phyloP scores from a whole-genome alignment of 2,888 invertebrate species.

The Nomada fabriciana region DNA sequence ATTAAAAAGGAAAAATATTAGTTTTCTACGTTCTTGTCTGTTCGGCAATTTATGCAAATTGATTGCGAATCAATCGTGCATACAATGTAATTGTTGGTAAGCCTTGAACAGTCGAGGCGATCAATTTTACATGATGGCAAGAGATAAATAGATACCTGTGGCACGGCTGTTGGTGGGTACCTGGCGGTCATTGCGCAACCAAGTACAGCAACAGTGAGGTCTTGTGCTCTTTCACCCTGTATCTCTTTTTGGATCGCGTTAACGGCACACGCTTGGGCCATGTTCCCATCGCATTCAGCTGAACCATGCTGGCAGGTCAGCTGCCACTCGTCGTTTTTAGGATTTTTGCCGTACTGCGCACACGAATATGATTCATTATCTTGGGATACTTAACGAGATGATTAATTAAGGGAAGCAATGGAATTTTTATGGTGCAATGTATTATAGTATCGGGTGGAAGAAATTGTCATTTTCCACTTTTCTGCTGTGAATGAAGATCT shows the following conservation, averaged over 20 bases:
- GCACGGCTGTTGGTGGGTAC: conserved; percentile 72
- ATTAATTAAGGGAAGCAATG: no score
- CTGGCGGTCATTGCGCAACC: conserved; percentile 83
- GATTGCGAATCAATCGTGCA: no score
- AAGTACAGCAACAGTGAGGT: conserved; percentile 77
- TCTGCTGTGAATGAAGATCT: no score
- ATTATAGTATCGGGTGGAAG: no score
- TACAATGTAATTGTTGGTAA: background rate
- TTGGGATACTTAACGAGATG: no score
- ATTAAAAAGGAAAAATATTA: no score
- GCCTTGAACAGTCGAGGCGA: no score
- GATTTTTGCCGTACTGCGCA: conserved; percentile 27
- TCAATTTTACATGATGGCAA: background rate
- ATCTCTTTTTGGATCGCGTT: conserved; percentile 76
- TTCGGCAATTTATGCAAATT: no score
- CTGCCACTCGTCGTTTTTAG: conserved; percentile 72
- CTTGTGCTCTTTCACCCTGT: conserved; percentile 66
- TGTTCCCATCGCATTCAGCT: conserved; percentile 85
- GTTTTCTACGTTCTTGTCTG: no score
- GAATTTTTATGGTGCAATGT: no score
- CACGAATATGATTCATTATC: background rate
- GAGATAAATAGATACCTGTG: conserved; percentile 68
- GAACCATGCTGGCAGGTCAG: conserved; percentile 86
- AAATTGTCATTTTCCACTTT: no score
- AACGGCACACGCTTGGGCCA: conserved; percentile 85